Conservation (phyloP, 2,113 vertebrate genomes). For the Erpornis zantholeuca region DNA sequence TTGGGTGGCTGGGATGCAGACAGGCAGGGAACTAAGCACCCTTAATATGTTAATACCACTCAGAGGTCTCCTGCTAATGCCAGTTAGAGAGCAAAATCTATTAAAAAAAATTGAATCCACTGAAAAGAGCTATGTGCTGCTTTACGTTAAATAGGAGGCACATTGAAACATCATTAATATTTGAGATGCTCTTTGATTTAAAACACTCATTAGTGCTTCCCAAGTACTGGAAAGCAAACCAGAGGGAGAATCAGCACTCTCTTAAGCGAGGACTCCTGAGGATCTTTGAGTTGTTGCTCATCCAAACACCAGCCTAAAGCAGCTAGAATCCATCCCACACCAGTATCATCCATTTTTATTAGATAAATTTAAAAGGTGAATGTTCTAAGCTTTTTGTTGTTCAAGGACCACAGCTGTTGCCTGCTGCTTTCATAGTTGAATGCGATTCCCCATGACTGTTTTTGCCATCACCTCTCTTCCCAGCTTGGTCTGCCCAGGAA, state of each 20-base stretch:
- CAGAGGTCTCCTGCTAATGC: not conserved
- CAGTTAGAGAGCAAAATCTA: not conserved
- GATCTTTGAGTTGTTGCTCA: slow-evolving; percentile 26
- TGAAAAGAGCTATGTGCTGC: not conserved
- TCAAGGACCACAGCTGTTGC: slow-evolving; percentile 27
- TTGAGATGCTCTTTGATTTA: slow-evolving; percentile 62
- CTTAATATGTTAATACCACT: slow-evolving; percentile 18
- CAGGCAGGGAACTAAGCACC: not conserved
- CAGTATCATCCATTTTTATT: slow-evolving; percentile 6
- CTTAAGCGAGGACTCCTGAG: slow-evolving; percentile 27
- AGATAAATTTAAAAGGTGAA: slow-evolving; percentile 46
- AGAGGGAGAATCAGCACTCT: slow-evolving; percentile 37
- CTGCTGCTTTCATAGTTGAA: not conserved
- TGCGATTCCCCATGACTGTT: not conserved
- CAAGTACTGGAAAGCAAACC: slow-evolving; percentile 64
- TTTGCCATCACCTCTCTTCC: not conserved
- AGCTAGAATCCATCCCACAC: not conserved
- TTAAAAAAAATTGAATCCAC: not conserved
- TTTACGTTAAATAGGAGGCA: slow-evolving; percentile 25
- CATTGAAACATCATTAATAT: slow-evolving; percentile 55
- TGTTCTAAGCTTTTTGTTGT: slow-evolving; percentile 15
- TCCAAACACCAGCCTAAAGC: slow-evolving; percentile 9
- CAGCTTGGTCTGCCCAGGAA: not conserved
- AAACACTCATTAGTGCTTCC: slow-evolving; percentile 63
- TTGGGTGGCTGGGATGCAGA: slow-evolving; percentile 19